Evolutionary conservation across 2,113 vertebrate genomes (phyloP).

Genomic region (Alosa alosa): DNA sequence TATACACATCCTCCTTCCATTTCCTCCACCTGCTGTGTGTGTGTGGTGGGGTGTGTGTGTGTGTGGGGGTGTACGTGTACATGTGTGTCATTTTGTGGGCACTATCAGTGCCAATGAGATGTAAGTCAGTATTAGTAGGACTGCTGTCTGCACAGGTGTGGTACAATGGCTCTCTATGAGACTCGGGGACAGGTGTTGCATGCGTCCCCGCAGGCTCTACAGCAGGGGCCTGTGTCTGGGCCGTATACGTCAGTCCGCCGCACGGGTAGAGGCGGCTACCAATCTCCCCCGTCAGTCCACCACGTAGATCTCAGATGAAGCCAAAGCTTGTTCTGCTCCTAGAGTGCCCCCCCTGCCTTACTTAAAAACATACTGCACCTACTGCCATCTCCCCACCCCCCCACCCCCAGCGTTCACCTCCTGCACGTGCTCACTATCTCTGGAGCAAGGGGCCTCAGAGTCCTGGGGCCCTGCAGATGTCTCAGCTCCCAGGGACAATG

Average conservation of each 20-base stretch:
- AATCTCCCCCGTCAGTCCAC: background rate
- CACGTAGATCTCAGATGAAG: background rate
- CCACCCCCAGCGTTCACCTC: background rate
- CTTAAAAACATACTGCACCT: background rate
- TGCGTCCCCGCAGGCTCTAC: background rate
- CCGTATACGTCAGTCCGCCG: background rate
- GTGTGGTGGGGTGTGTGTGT: conserved; percentile 3
- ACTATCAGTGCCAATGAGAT: background rate
- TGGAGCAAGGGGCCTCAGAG: background rate
- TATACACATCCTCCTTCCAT: background rate
- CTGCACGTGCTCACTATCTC: conserved; percentile 11
- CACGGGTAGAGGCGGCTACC: background rate
- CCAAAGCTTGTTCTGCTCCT: background rate
- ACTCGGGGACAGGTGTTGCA: background rate
- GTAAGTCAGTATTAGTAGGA: background rate
- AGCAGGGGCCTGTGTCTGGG: background rate
- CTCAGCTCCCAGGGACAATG: background rate
- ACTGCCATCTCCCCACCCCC: background rate
- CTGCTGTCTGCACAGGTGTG: background rate
- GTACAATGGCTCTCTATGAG: background rate
- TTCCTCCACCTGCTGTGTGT: conserved; percentile 5
- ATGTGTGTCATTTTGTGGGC: background rate
- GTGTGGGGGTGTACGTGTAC: background rate
- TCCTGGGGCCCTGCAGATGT: background rate
- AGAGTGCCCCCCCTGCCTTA: background rate